Conservation (phyloP, 1,140 invertebrate genomes). For the Drosophila aff. region DNA sequence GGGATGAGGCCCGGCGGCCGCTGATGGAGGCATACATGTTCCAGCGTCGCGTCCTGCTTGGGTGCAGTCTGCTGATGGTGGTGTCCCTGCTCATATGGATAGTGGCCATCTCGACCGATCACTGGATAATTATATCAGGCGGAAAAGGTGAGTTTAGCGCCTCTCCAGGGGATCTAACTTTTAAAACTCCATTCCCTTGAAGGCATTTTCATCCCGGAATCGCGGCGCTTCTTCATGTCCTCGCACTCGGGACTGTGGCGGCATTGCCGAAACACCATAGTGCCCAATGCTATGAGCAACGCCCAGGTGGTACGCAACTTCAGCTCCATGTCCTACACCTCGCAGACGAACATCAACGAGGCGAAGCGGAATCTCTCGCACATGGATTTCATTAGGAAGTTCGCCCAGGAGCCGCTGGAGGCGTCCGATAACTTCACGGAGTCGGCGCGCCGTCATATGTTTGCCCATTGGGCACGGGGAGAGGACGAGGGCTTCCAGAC, state of each 20-base stretch:
- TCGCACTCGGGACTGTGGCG: constrained; percentile 90
- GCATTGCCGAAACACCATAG: constrained; percentile 86
- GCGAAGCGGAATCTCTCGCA: constrained; percentile 68
- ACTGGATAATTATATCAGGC: constrained; percentile 89
- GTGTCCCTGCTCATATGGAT: constrained; percentile 90
- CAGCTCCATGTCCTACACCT: constrained; percentile 75
- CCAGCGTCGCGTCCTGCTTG: constrained; percentile 89
- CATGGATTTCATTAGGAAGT: constrained; percentile 68
- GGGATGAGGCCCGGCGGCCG: constrained; percentile 86
- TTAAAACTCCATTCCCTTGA: constrained; percentile 34
- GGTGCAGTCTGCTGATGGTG: constrained; percentile 89
- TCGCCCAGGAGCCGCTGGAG: constrained; percentile 54
- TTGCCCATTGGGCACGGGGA: constrained; percentile 80
- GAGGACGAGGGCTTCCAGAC: constrained; percentile 71
- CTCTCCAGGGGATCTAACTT: constrained; percentile 10
- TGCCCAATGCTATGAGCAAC: constrained; percentile 70
- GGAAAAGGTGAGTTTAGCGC: constrained; percentile 74
- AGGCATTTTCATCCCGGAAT: constrained; percentile 87
- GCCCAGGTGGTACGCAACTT: constrained; percentile 77
- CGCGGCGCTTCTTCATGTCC: constrained; percentile 87
- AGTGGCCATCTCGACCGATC: constrained; percentile 90
- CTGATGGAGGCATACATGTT: constrained; percentile 88
- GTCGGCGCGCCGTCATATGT: constrained; percentile 76
- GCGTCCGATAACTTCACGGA: constrained; percentile 74
- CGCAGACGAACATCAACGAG: constrained; percentile 59